Evolutionary conservation across 1,140 invertebrate species (phyloP).

Genomic region (Euura saliciscinereae): DNA sequence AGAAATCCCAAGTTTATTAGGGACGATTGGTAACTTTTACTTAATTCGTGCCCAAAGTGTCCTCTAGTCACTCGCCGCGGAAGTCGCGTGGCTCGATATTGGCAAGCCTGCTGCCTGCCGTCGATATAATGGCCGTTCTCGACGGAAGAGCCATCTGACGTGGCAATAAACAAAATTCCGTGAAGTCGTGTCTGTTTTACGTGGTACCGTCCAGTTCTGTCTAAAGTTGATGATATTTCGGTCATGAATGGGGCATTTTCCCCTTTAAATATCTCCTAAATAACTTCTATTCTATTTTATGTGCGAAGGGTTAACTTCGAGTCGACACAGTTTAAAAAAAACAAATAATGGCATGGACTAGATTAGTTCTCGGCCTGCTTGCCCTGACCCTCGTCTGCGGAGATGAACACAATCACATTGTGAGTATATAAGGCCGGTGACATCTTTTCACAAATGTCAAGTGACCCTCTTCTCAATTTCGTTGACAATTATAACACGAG

Average conservation of each 20-base stretch:
- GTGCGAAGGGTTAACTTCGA: constrained; percentile 1
- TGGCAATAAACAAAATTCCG: constrained; percentile 19
- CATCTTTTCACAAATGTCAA: constrained; percentile 23
- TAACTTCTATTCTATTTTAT: constrained; percentile 24
- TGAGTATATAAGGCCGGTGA: constrained; percentile 50
- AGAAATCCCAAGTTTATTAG: no score
- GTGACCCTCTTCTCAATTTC: not conserved
- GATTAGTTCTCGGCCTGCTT: constrained; percentile 43
- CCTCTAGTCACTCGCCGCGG: no score
- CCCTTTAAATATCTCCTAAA: constrained; percentile 31
- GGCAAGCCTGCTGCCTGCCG: no score
- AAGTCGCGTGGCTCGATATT: no score
- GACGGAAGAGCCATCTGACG: constrained; percentile 32
- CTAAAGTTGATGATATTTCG: constrained; percentile 22
- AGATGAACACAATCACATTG: constrained; percentile 68
- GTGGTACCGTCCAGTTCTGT: constrained; percentile 33
- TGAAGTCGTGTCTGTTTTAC: constrained; percentile 24
- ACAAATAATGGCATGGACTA: constrained; percentile 39
- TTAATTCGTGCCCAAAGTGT: no score
- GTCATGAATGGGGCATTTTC: constrained; percentile 37
- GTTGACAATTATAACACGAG: no score
- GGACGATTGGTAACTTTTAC: no score
- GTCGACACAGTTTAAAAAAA: not conserved
- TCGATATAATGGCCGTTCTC: not conserved
- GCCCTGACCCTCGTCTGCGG: constrained; percentile 46